Percentiles rank a stretch among this genome's conserved stretches.
Evolutionary conservation across 92 coral and sea anemone species (phyloP).

Genomic region (Porites lobata): DNA sequence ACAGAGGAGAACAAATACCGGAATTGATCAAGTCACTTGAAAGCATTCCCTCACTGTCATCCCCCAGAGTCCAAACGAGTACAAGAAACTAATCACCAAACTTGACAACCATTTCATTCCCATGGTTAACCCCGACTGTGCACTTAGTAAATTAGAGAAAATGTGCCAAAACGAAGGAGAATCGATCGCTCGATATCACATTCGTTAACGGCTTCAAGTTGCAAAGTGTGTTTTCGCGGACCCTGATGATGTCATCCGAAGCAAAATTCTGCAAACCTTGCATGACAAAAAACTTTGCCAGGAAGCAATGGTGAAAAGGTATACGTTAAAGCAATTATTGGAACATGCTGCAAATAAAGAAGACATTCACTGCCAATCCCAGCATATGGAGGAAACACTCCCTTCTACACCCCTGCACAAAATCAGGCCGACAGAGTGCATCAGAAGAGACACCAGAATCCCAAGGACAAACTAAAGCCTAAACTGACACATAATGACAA

Average conservation of each 20-base stretch:
- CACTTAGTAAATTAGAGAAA: conserved; percentile 56
- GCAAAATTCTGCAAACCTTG: conserved; percentile 48
- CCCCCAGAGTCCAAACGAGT: conserved; percentile 4
- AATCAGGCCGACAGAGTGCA: conserved; percentile 16
- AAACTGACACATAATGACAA: neutral
- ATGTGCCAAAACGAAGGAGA: conserved; percentile 39
- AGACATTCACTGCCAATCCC: conserved; percentile 25
- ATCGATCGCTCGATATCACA: conserved; percentile 45
- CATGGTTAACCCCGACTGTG: conserved; percentile 43
- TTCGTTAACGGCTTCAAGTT: conserved; percentile 44
- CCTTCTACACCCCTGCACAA: neutral
- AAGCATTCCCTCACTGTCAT: conserved; percentile 1
- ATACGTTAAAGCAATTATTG: conserved; percentile 21
- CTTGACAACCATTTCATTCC: conserved; percentile 63
- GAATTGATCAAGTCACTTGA: conserved; percentile 42
- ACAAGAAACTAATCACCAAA: conserved; percentile 46
- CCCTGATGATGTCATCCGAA: conserved; percentile 21
- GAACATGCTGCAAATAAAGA: conserved; percentile 43
- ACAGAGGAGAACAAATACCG: conserved; percentile 49
- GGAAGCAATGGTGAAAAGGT: conserved; percentile 52
- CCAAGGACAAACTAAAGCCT: neutral
- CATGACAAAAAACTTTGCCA: conserved; percentile 29
- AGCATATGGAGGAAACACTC: conserved; percentile 29
- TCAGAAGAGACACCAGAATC: neutral
- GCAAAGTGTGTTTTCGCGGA: conserved; percentile 33